Percentiles rank a stretch among this genome's conserved stretches.
These are phyloP conservation scores for Batillaria attramentaria DNA, from an alignment of 1,140 invertebrate species.

Conservation along the genomic window DNA sequence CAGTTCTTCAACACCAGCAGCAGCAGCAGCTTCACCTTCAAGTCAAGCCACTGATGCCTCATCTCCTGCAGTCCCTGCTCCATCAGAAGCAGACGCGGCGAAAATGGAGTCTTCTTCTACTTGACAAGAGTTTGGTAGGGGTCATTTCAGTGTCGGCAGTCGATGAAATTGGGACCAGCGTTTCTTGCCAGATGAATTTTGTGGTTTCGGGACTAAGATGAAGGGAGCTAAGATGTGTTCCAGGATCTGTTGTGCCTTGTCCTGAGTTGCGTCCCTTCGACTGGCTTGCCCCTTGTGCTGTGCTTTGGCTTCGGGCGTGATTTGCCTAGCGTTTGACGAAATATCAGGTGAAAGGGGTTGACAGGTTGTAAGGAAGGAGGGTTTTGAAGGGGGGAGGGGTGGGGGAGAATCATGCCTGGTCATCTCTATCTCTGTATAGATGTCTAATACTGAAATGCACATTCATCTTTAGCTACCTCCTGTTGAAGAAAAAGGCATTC, in stretches of 20 bases:
- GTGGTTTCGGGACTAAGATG: no score
- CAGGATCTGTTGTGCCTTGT: no score
- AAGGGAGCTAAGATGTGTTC: no score
- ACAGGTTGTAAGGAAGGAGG: no score
- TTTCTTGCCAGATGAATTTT: neutral
- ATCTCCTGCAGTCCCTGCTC: neutral
- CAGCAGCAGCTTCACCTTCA: neutral
- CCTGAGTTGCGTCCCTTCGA: no score
- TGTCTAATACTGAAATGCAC: neutral
- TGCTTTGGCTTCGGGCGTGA: no score
- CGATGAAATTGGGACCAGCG: neutral
- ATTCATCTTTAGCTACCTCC: neutral
- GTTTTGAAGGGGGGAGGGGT: no score
- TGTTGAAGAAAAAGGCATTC: neutral
- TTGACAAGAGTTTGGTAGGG: neutral
- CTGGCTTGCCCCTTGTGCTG: no score
- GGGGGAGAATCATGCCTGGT: neutral
- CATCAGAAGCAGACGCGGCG: neutral
- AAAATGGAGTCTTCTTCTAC: neutral
- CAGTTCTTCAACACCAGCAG: neutral
- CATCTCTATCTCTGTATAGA: neutral
- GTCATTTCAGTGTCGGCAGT: neutral
- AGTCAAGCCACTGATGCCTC: neutral
- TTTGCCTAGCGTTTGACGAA: no score
- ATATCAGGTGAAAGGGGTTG: no score